A percentile compares a stretch with the other conserved stretches of the same genome.
Conservation (phyloP, 2,113 vertebrate genomes). For the Odocoileus virginianus region DNA sequence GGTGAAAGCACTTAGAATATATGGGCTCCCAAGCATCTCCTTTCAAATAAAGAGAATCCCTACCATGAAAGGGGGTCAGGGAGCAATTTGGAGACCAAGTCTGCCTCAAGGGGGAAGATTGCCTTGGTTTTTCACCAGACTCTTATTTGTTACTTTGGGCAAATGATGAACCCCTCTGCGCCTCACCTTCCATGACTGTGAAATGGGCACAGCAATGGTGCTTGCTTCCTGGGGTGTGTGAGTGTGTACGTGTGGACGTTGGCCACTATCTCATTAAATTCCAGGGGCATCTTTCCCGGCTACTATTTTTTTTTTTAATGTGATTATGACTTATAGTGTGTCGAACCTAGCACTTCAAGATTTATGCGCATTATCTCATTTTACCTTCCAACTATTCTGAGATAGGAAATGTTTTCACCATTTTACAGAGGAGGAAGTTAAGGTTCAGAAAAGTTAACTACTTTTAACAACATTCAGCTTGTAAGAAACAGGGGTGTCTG, state of each 20-base stretch:
- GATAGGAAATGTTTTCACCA: neutral
- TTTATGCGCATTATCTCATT: neutral
- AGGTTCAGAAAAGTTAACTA: neutral
- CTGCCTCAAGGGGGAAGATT: neutral
- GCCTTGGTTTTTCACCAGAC: neutral
- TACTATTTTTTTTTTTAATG: neutral
- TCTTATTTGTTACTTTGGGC: neutral
- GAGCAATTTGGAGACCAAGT: neutral
- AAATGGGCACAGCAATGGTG: neutral
- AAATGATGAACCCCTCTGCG: neutral
- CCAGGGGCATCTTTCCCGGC: too few relatives aligned
- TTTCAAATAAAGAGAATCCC: neutral
- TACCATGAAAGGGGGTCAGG: neutral
- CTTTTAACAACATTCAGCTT: neutral
- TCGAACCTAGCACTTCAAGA: neutral
- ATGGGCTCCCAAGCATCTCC: fast-evolving
- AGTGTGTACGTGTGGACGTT: neutral
- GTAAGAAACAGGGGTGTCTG: neutral
- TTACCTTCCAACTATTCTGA: neutral
- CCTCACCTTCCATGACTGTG: neutral
- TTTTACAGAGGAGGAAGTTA: neutral
- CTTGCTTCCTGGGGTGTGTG: neutral
- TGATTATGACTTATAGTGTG: neutral
- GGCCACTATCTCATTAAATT: neutral
- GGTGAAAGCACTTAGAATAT: neutral